A percentile compares a stretch with the other conserved stretches of the same genome.
These are phyloP conservation scores for Rhinoptilus africanus DNA, from an alignment of 2,113 vertebrate genomes.

Conservation along the genomic window DNA sequence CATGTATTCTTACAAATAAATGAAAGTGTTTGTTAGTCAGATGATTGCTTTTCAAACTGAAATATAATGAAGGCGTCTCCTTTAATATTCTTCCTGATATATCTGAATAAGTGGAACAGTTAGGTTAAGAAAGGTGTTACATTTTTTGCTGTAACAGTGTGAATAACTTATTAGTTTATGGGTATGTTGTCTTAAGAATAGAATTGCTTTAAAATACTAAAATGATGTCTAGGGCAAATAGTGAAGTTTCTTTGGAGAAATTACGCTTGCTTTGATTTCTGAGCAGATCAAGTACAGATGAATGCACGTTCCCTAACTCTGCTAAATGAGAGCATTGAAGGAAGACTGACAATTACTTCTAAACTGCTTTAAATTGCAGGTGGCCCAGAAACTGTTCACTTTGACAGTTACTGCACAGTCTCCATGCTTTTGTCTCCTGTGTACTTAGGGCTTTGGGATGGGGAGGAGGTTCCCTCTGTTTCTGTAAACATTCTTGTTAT, in stretches of 20 bases:
- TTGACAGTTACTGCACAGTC: not conserved
- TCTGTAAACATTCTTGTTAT: not conserved
- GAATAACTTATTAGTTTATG: not conserved
- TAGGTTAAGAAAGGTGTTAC: not conserved
- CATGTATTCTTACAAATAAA: not conserved
- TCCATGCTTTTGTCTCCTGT: not conserved
- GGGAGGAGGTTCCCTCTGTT: not conserved
- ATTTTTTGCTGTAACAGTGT: not conserved
- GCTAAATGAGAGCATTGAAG: not conserved
- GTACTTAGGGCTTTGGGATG: not conserved
- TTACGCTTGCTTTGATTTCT: not conserved
- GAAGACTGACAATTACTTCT: not conserved
- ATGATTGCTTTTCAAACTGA: not conserved
- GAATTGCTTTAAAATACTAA: not conserved
- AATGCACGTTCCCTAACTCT: not conserved
- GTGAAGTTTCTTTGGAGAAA: not conserved
- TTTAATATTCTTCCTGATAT: not conserved
- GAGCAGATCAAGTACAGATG: not conserved
- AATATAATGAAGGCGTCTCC: not conserved
- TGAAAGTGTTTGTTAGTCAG: not conserved
- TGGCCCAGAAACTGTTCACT: not conserved
- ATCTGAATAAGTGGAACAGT: not conserved
- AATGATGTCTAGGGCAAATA: not conserved
- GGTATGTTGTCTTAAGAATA: not conserved
- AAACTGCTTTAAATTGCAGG: not conserved